These are phyloP conservation scores for Cephus pulcher DNA, from an alignment of 2,888 invertebrate species.

Conservation along the genomic window DNA sequence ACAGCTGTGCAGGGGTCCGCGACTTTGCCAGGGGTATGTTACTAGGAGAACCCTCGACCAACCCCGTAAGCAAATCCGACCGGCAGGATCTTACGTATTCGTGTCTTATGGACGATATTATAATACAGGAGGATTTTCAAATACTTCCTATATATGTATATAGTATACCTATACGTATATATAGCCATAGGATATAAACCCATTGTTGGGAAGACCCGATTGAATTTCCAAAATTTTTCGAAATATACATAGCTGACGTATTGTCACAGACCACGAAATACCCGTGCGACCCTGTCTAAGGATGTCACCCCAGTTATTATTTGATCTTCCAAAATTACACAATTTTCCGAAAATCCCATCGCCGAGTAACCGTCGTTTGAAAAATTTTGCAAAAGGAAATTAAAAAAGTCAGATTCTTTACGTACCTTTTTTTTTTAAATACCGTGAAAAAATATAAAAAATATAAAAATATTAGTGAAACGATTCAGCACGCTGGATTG, in stretches of 20 bases:
- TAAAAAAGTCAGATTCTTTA: no score
- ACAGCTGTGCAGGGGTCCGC: conserved; percentile 48
- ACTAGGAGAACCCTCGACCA: conserved; percentile 14
- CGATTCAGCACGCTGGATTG: background rate
- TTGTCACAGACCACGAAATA: conserved; percentile 34
- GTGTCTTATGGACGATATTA: conserved; percentile 3
- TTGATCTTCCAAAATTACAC: background rate
- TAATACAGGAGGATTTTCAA: background rate
- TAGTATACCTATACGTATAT: background rate
- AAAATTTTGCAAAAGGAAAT: background rate
- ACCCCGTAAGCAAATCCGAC: conserved; percentile 33
- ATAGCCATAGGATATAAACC: background rate
- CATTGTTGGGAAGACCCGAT: background rate
- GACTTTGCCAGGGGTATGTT: conserved; percentile 2
- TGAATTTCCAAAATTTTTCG: background rate
- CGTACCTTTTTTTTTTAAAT: background rate
- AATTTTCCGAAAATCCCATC: background rate
- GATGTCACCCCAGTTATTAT: background rate
- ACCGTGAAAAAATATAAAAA: background rate
- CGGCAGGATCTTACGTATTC: conserved; percentile 30
- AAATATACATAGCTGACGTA: background rate
- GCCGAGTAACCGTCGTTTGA: background rate
- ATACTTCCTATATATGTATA: background rate
- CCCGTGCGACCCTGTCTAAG: conserved; percentile 50
- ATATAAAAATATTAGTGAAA: background rate